Base-by-base conservation (phyloP, 2,797 vertebrate species). In the Typhlichthys eigenmanni region DNA sequence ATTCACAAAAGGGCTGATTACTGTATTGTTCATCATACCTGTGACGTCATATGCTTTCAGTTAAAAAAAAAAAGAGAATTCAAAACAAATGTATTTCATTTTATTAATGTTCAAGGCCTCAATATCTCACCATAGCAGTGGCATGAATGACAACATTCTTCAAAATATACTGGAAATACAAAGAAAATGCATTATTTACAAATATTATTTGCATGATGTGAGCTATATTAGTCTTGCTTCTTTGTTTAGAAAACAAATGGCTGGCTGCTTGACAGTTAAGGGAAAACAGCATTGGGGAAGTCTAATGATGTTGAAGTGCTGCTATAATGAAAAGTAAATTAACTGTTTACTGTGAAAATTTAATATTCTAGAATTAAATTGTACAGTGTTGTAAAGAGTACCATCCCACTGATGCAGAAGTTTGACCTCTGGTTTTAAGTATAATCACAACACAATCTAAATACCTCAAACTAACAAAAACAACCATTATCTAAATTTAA, bases 221-320 rank as follows among this genome's bases (percentile, higher is more conserved):
- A 71, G 71, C 13, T 62, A 45, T 55, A 68, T 54, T 58, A 12
- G 43, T 48, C 56, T 52, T 61, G 69, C 75, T 74, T 67, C 46
- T 38, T 64, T 72, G 64, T 69, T 5, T n/a, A 34, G 46, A 65
- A 69, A 53, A 38, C 54, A 53, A 54, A 60, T n/a, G n/a, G n/a
- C n/a, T 34, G 14, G 17, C 29, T 14, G 19, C 48, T 62, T 14
- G 45, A 24, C 29, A 50, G 6, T 13, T 49, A 51, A 34, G 10
- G 1, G 32, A 50, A 11, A 32, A n/a, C 32, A 4, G 8, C 32
- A 64, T 34, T 12, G 56, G 58, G 53, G 47, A 12, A 64, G 69
- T 71, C 74, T 74, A 78, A 60, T 65, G 57, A 64, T 70, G 50
- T 60, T 56, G 85, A 85, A 87, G 84, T 88, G 87, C 86, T 75